A percentile compares a stretch with the other conserved stretches of the same genome.
Conservation (phyloP, 2,113 vertebrate species). For the Campylomormyrus tamandua region DNA sequence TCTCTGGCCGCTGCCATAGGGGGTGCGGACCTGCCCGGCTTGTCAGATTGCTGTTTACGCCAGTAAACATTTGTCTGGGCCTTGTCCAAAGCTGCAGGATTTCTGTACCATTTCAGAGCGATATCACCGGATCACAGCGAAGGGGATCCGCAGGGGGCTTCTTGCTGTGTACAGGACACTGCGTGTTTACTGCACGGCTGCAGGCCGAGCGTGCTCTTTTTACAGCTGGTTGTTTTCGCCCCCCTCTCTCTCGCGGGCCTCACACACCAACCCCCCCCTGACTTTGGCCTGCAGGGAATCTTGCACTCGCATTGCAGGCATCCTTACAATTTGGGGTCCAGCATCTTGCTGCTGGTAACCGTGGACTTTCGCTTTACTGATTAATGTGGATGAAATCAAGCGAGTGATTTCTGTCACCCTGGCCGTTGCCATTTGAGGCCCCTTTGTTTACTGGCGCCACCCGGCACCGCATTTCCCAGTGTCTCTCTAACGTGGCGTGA, state of each 20-base stretch:
- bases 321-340: neutral
- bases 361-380: neutral
- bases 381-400: neutral
- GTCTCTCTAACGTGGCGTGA: neutral
- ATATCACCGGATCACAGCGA: neutral
- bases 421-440: neutral
- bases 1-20: neutral
- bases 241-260: neutral
- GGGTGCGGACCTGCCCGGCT: neutral
- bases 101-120: neutral
- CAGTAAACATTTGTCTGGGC: neutral
- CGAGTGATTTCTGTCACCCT: neutral
- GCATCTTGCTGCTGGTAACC: neutral
- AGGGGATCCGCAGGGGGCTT: neutral
- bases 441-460: neutral
- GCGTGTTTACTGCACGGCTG: neutral
- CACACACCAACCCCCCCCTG: neutral
- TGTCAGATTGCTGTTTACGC: neutral
- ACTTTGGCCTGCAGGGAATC: neutral
- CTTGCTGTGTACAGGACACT: neutral
- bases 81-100: neutral
- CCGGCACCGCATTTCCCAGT: neutral
- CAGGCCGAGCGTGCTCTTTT: neutral
- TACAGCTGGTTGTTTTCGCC: neutral
- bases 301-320: neutral